These are phyloP conservation scores for Acleris sparsana DNA, from an alignment of 2,888 invertebrate species.

Conservation along the genomic window DNA sequence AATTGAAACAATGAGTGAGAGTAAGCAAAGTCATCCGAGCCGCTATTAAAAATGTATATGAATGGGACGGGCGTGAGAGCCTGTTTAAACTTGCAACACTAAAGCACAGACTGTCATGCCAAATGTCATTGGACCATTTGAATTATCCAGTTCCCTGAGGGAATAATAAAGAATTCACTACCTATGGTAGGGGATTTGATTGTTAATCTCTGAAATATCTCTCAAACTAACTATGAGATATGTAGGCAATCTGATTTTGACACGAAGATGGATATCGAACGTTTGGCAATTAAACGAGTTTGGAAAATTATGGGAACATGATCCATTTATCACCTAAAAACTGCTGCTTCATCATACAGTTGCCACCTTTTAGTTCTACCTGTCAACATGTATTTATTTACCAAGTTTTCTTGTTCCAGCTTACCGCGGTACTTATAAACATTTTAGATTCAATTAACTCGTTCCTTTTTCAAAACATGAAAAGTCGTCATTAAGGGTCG, in stretches of 20 bases:
- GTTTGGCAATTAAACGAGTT: no score
- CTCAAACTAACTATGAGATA: background rate
- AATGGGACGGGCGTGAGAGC: constrained; percentile 34
- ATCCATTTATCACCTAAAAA: no score
- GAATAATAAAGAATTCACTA: constrained; percentile 10
- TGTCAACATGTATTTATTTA: no score
- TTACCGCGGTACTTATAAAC: no score
- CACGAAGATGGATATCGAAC: no score
- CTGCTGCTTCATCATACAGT: no score
- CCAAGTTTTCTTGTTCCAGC: no score
- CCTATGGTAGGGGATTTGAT: background rate
- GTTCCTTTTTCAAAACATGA: no score
- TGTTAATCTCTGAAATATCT: background rate
- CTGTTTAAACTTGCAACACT: constrained; percentile 43
- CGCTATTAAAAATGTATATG: constrained; percentile 20
- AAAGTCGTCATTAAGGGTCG: no score
- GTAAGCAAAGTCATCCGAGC: constrained; percentile 12
- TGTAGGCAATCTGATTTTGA: background rate
- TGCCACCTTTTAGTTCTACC: no score
- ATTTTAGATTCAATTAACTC: no score
- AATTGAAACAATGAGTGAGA: constrained; percentile 25
- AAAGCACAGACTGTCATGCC: constrained; percentile 19
- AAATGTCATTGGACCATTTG: constrained; percentile 1
- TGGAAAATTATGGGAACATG: no score
- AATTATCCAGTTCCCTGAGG: background rate